Evolutionary conservation across 2,888 invertebrate genomes (phyloP), one percentile per base, ranked within the genome.

Genomic region (Mystacides longicornis): DNA sequence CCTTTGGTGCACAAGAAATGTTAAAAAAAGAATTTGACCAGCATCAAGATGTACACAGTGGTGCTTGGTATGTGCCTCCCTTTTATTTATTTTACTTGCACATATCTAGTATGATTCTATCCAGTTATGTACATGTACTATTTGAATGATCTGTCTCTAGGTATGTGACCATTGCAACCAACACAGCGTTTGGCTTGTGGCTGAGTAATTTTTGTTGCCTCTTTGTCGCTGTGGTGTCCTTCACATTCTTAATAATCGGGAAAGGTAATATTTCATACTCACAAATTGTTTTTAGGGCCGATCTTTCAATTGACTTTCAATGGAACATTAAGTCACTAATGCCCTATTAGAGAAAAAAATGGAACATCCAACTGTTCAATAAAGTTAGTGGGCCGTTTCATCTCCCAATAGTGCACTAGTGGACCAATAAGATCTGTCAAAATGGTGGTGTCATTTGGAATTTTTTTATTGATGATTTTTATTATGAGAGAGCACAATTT

Each of bases 21-120:
- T 81, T 91, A 58, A 74, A 76, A n/a, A 71, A 73, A 58, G 83
- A 86, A 65, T 87, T 87, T 64, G 86, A 87, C 65, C 69, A 70
- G 16, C 78, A 83, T 59, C 85, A 86, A 67, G 82, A 77, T 67
- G 73, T 81, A 18, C 85, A 86, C 64, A 84, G 84, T 0, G 75
- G 80, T 7, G 79, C 84, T 4, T 83, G 81, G 77, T 82, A 67
- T 68, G 67, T n/a, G 27, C 5, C 5, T 27, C 11, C 7, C 7
- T 27, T 27, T 11, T 7, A 7, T 27, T 7, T 7, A 27, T 27
- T 27, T 27, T 27, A 11, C 11, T 5, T 27, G 7, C 5, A 27
- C 27, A 27, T 7, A 27, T 11, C 27, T 27, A 7, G 27, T 27
- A 7, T 27, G 27, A 27, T n/a, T 37, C 16, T 37, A 37, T 37